These are phyloP conservation scores for Agraylea sexmaculata DNA, from an alignment of 1,140 invertebrate genomes.

Conservation along the genomic window DNA sequence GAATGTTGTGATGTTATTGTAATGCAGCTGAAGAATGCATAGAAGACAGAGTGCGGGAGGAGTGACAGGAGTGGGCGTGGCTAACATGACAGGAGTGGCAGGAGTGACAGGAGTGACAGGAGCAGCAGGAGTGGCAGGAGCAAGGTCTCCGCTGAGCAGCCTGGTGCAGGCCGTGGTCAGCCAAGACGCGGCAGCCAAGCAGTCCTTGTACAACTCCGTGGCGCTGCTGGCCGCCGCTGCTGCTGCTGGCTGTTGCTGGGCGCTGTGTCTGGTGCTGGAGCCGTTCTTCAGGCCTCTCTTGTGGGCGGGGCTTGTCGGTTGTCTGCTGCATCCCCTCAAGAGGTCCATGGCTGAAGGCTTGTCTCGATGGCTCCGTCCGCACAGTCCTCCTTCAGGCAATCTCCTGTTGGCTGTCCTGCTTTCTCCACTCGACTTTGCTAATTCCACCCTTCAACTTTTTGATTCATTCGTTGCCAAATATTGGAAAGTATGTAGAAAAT, in stretches of 20 bases:
- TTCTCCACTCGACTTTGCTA: conserved; percentile 60
- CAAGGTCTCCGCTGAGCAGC: too few species aligned
- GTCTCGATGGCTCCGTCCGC: conserved; percentile 56
- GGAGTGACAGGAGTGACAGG: too few species aligned
- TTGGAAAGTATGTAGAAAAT: conserved; percentile 37
- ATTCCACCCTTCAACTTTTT: conserved; percentile 57
- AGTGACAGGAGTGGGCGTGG: too few species aligned
- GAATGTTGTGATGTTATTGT: too few species aligned
- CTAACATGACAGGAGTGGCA: too few species aligned
- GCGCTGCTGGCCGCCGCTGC: conserved; percentile 59
- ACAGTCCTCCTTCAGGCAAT: conserved; percentile 45
- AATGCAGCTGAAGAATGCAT: too few species aligned
- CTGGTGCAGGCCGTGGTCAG: too few species aligned
- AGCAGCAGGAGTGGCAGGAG: too few species aligned
- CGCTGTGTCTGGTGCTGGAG: conserved; percentile 66
- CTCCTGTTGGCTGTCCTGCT: conserved; percentile 57
- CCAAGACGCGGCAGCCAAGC: too few species aligned
- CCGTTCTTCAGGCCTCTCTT: conserved; percentile 86
- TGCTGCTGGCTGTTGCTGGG: too few species aligned
- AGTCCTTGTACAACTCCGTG: conserved; percentile 76
- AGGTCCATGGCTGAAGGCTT: conserved; percentile 55
- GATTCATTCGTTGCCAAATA: conserved; percentile 48
- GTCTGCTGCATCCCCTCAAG: conserved; percentile 83
- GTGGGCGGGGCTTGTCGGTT: conserved; percentile 88
- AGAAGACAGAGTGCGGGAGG: too few species aligned